Evolutionary conservation across 2,113 vertebrate species (phyloP), one percentile per base, ranked within the genome.

Genomic region (Rhegmatorhina hoffmannsi): DNA sequence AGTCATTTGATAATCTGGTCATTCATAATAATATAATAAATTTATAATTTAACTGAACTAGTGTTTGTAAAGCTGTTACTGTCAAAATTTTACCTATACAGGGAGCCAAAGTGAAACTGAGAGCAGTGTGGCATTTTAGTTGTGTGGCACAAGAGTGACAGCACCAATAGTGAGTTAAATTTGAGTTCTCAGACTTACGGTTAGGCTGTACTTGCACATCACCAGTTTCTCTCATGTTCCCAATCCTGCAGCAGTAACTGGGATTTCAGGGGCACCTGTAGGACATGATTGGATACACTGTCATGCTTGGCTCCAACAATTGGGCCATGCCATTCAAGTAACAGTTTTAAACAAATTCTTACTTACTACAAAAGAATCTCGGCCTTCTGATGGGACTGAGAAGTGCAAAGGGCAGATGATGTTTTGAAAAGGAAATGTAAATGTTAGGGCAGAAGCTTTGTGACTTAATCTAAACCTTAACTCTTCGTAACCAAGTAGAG

Each of bases 361-460:
- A 53, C 7, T 79, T 84, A 62, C 64, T 87, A 28, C 17, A 28
- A 53, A 87, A 74, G 63, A 78, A 78, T 91, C 49, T 47, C 94
- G 67, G 95, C 79, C 64, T 96, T 87, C 95, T 74, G 66, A 15
- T 60, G 83, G 77, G 60, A 90, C 49, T 26, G 47, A 91, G 50
- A 66, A 88, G 76, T 89, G 52, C 64, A 96, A 94, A 94, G 88
- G 52, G 76, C 79, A 94, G 56, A 93, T 74, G 72, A 70, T 93
- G 72, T 92, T 96, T 95, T 94, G 82, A 88, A 95, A 93, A 93
- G 60, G 90, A 94, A 93, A 94, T 77, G 89, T 89, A 80, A 95
- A 96, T 92, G 75, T 83, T 92, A 88, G 60, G 69, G 75, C 46
- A 90, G 59, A 90, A 87, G 67, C 68, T 69, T 92, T 90, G 79